These are phyloP conservation scores for Telenomus remus DNA, from an alignment of 1,140 invertebrate genomes.

Conservation along the genomic window DNA sequence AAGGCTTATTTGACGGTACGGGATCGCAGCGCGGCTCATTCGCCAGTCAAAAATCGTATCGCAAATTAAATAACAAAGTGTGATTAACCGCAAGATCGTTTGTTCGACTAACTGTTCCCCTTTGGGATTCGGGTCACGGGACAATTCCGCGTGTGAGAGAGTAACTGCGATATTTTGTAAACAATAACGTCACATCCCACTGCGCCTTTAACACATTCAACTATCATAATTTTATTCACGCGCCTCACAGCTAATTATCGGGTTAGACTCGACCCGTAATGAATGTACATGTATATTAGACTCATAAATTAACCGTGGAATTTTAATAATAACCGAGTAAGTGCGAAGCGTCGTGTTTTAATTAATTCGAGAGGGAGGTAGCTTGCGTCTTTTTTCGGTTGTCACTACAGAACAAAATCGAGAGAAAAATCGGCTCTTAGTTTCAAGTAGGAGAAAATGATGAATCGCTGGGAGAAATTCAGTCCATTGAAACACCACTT, in stretches of 20 bases:
- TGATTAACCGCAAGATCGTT: constrained; percentile 14
- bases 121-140: constrained; percentile 4
- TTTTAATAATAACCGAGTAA: constrained; percentile 33
- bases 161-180: constrained; percentile 18
- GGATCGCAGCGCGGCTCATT: constrained; percentile 6
- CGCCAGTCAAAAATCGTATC: constrained; percentile 11
- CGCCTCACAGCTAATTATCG: constrained; percentile 26
- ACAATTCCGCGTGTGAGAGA: constrained; percentile 12
- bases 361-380: constrained; percentile 14
- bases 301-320: constrained; percentile 41
- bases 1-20: constrained; percentile 42
- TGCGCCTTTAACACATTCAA: constrained; percentile 23
- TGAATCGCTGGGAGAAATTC: background rate
- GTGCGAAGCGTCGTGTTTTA: constrained; percentile 25
- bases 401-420: background rate
- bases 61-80: constrained; percentile 36
- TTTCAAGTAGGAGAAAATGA: too few species aligned
- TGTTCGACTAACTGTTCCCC: constrained; percentile 9
- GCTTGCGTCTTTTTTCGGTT: background rate
- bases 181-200: constrained; percentile 21
- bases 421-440: background rate
- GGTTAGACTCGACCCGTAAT: constrained; percentile 23
- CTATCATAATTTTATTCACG: constrained; percentile 13
- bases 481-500: background rate
- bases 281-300: constrained; percentile 33